Conservation (phyloP, 1,140 invertebrate species). For the Ladona fulva region DNA sequence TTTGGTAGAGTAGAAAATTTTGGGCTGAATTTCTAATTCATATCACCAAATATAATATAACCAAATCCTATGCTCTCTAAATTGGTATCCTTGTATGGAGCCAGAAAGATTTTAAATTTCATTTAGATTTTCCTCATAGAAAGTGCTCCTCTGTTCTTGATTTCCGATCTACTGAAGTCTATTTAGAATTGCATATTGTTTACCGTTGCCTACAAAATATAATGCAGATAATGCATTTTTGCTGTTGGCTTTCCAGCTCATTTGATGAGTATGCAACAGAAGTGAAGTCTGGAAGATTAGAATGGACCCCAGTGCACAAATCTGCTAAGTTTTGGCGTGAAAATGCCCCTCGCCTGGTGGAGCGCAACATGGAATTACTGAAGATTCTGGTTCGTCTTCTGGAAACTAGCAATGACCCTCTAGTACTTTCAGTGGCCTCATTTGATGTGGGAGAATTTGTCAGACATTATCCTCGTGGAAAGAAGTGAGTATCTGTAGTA, state of each 20-base stretch:
- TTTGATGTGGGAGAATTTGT: slow-evolving; percentile 99
- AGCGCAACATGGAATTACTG: slow-evolving; percentile 95
- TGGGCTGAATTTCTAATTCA: too few relatives aligned
- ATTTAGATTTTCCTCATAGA: too few relatives aligned
- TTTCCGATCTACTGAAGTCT: too few relatives aligned
- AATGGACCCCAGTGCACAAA: slow-evolving; percentile 99
- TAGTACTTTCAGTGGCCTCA: slow-evolving; percentile 94
- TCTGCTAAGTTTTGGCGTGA: slow-evolving; percentile 99
- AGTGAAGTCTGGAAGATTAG: slow-evolving; percentile 81
- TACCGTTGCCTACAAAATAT: too few relatives aligned
- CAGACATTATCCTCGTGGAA: slow-evolving; percentile 96
- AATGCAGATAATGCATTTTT: not conserved
- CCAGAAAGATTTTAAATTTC: too few relatives aligned
- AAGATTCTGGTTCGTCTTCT: slow-evolving; percentile 87
- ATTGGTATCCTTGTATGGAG: too few relatives aligned
- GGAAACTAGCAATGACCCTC: slow-evolving; percentile 80
- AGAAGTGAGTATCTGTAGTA: slow-evolving; percentile 77
- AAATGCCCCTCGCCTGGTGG: slow-evolving; percentile 91
- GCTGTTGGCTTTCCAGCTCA: slow-evolving; percentile 47
- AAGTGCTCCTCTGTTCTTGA: too few relatives aligned
- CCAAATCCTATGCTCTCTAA: too few relatives aligned
- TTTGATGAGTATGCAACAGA: slow-evolving; percentile 99
- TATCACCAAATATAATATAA: too few relatives aligned
- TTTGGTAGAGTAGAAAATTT: too few relatives aligned
- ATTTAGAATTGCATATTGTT: too few relatives aligned